A percentile compares a stretch with the other conserved stretches of the same genome.
Evolutionary conservation across 1,140 invertebrate genomes (phyloP).

Genomic region (Drusus annulatus): DNA sequence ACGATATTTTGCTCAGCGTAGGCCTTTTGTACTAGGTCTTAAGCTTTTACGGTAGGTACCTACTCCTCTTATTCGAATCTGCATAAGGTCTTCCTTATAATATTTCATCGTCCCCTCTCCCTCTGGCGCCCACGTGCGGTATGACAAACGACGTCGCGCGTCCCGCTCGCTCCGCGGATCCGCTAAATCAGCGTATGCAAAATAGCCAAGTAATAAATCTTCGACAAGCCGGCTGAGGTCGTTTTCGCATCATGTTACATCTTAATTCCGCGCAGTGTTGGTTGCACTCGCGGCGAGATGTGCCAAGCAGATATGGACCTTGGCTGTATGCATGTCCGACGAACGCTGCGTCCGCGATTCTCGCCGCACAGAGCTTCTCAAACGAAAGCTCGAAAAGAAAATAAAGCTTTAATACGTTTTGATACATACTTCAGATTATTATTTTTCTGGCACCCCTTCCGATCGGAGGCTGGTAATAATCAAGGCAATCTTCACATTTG

Average conservation of each 20-base stretch:
- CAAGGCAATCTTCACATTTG: no score
- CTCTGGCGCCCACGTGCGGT: slow-evolving; percentile 20
- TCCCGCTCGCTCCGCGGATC: slow-evolving; percentile 59
- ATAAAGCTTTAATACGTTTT: no score
- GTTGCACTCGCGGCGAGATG: slow-evolving; percentile 54
- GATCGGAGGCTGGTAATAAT: no score
- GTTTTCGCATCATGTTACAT: slow-evolving; percentile 75
- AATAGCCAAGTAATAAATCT: slow-evolving; percentile 74
- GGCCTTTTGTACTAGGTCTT: slow-evolving; percentile 43
- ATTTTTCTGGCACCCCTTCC: no score
- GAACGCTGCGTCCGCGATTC: slow-evolving; percentile 37
- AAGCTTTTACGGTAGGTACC: slow-evolving; percentile 48
- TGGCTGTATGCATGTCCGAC: slow-evolving; percentile 63
- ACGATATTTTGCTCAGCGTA: slow-evolving; percentile 31
- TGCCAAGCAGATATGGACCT: slow-evolving; percentile 57
- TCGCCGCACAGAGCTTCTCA: background rate
- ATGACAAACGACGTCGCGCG: slow-evolving; percentile 42
- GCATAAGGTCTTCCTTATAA: slow-evolving; percentile 58
- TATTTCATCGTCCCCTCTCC: slow-evolving; percentile 55
- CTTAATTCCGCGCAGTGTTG: slow-evolving; percentile 69
- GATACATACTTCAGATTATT: no score
- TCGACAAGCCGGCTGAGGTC: slow-evolving; percentile 66
- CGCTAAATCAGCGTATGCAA: slow-evolving; percentile 75
- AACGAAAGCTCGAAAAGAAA: no score
- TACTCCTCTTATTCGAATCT: slow-evolving; percentile 53